phyloP scores from a whole-genome alignment of 2,888 invertebrate genomes.

The Tetranychus piercei region DNA sequence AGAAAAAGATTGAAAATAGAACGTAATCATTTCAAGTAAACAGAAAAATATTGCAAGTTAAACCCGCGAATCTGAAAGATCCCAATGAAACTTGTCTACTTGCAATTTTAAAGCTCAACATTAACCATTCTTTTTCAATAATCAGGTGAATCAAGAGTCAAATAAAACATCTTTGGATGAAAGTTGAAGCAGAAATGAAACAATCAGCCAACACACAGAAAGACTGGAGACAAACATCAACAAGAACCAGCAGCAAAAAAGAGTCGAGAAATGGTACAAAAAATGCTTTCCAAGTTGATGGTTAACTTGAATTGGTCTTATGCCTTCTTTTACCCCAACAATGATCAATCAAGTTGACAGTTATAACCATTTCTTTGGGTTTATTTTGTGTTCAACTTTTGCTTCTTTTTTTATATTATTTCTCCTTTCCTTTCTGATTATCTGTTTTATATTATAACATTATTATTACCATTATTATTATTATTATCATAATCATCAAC shows the following conservation, averaged over 20 bases:
- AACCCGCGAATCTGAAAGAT: not conserved
- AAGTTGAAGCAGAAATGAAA: too few relatives aligned
- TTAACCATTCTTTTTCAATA: not conserved
- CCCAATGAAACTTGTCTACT: not conserved
- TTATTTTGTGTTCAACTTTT: not conserved
- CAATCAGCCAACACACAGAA: too few relatives aligned
- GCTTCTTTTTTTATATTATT: not conserved
- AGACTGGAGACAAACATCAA: not conserved
- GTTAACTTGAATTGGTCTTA: not conserved
- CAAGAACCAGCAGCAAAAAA: not conserved
- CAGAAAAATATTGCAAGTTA: not conserved
- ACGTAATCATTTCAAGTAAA: not conserved
- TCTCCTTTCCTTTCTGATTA: not conserved
- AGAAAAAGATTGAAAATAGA: not conserved
- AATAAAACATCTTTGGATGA: too few relatives aligned
- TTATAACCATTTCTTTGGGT: not conserved
- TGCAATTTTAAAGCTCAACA: not conserved
- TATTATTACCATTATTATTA: not conserved
- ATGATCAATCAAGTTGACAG: constrained; percentile 1
- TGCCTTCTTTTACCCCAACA: not conserved
- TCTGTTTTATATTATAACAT: too few relatives aligned
- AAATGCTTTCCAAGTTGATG: not conserved
- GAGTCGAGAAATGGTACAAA: not conserved
- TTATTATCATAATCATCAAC: not conserved
- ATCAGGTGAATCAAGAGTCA: not conserved